These are phyloP conservation scores for Agriopis aurantiaria DNA, from an alignment of 2,888 invertebrate genomes.

Conservation along the genomic window DNA sequence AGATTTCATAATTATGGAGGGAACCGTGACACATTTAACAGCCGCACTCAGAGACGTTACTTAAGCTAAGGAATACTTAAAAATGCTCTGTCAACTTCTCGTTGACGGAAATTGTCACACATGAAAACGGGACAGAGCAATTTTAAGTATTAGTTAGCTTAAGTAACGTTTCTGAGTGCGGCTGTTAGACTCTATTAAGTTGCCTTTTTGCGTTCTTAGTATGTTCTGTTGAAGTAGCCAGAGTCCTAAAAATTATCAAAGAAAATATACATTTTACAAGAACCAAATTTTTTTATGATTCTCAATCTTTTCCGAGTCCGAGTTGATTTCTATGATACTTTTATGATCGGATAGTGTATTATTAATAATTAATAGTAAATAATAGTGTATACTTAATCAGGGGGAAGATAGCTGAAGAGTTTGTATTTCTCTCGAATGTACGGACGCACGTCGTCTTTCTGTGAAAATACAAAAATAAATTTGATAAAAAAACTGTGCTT, in stretches of 20 bases:
- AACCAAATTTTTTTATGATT: not conserved
- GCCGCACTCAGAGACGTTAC: no score
- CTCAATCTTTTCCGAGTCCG: not conserved
- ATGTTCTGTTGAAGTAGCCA: no score
- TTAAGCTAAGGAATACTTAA: no score
- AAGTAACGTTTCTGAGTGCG: no score
- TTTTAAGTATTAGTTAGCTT: no score
- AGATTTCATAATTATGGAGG: no score
- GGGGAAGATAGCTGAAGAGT: conserved; percentile 95
- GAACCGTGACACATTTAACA: no score
- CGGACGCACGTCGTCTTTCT: conserved; percentile 97
- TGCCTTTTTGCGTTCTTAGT: no score
- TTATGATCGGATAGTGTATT: conserved; percentile 8
- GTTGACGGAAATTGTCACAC: no score
- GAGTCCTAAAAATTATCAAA: not conserved
- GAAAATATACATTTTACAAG: not conserved
- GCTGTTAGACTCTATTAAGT: no score
- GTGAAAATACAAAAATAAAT: conserved; percentile 59
- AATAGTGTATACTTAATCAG: conserved; percentile 86
- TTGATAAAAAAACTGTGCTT: not conserved
- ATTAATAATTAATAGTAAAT: conserved; percentile 21
- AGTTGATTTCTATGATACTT: conserved; percentile 1
- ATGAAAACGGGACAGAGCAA: no score
- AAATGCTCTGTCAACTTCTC: no score
- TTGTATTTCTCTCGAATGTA: conserved; percentile 96